Percentiles rank a stretch among this genome's conserved stretches.
Evolutionary conservation across 2,888 invertebrate species (phyloP).

Genomic region (Polyommatus icarus): DNA sequence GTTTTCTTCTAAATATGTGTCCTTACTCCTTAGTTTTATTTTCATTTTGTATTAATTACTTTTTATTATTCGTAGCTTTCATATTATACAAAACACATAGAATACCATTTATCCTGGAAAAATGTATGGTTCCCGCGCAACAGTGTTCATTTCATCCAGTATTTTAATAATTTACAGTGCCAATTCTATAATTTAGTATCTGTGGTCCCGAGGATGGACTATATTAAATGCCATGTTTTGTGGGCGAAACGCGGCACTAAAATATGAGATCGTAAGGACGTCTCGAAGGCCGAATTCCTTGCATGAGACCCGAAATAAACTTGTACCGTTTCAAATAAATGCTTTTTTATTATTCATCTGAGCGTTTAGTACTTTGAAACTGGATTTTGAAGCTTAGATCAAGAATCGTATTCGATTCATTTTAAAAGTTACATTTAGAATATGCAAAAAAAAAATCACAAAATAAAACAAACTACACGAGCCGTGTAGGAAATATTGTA

Average conservation of each 20-base stretch:
- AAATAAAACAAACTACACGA: background rate
- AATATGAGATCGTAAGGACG: conserved; percentile 63
- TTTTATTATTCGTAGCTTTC: no score
- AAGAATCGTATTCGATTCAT: background rate
- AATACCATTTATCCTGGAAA: no score
- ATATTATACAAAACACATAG: no score
- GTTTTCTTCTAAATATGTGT: no score
- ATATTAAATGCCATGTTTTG: conserved; percentile 60
- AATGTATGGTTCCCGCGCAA: no score
- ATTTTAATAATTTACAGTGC: background rate
- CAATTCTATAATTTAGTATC: conserved; percentile 15
- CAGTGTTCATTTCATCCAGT: no score
- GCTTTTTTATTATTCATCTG: conserved; percentile 7
- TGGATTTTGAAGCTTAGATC: background rate
- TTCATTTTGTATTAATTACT: no score
- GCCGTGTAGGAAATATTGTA: no score
- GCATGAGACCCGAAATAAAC: conserved; percentile 21
- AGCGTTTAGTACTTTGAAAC: background rate
- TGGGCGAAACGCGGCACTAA: conserved; percentile 56
- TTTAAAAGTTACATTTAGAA: background rate
- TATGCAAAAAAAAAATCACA: background rate
- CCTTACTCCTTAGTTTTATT: no score
- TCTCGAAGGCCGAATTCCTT: conserved; percentile 64
- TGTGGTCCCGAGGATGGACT: conserved; percentile 43
- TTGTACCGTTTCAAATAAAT: conserved; percentile 29